Percentiles rank a stretch among this genome's conserved stretches.
phyloP scores from a whole-genome alignment of 1,140 invertebrate species.

The Ostrea denselamellosa region DNA sequence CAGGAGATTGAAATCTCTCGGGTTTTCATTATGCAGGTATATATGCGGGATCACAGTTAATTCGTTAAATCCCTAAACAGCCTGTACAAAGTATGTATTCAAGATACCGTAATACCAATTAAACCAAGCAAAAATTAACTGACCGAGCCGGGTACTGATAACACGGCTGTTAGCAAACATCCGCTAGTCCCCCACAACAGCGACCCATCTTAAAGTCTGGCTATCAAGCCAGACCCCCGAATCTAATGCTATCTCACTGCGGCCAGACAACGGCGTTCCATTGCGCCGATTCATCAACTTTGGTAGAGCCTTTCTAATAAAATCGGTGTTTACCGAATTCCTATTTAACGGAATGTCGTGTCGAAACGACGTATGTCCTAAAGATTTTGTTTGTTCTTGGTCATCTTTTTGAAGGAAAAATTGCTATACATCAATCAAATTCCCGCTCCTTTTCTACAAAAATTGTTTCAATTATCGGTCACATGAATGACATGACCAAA shows the following conservation, averaged over 20 bases:
- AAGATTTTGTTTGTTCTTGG: constrained; percentile 8
- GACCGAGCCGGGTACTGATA: constrained; percentile 1
- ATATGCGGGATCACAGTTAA: constrained; percentile 35
- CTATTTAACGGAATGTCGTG: constrained; percentile 7
- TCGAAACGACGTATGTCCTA: constrained; percentile 18
- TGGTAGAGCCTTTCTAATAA: not conserved
- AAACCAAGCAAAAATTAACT: constrained; percentile 31
- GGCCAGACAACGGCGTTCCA: constrained; percentile 36
- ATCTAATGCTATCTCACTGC: not conserved
- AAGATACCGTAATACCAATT: constrained; percentile 44
- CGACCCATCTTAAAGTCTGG: not conserved
- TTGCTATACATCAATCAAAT: constrained; percentile 30
- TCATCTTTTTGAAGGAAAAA: constrained; percentile 31
- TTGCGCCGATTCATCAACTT: constrained; percentile 32
- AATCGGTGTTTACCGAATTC: not conserved
- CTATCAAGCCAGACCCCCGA: not conserved
- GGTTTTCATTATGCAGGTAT: constrained; percentile 16
- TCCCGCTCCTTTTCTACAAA: constrained; percentile 20
- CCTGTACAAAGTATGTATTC: constrained; percentile 21
- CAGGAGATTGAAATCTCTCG: constrained; percentile 24
- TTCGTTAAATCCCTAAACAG: constrained; percentile 38
- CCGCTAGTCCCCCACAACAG: not conserved
- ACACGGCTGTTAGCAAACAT: constrained; percentile 16
- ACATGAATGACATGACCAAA: not conserved
- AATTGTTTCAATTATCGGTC: not conserved